Base-by-base conservation (phyloP, 2,113 vertebrate genomes). In the Semicossyphus pulcher region DNA sequence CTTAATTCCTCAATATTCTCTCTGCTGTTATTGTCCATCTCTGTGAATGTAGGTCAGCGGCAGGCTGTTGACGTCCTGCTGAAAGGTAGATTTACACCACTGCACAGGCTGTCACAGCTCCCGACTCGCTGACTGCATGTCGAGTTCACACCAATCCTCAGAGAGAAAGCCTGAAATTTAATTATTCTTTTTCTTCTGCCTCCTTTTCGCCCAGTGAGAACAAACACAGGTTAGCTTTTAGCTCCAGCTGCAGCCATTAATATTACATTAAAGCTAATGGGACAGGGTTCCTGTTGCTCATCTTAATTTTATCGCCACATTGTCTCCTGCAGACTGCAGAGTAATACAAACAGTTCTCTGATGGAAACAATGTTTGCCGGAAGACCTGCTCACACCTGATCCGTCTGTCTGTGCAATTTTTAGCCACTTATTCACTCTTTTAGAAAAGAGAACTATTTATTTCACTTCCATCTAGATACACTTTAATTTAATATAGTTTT, bases 1-100 rank as follows among this genome's bases (percentile, higher is more conserved):
- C 86, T 80, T 89, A 90, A 89, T 89, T 86, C 83, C 54, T 77
- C 86, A 86, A 80, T 80, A 86, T 91, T 86, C 82, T 83, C 60
- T 63, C 69, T 61, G 58, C 51, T 57, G 77, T 84, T 87, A 76
- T 88, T 83, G 74, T 86, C 75, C 37, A 52, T 65, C 42, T 80
- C 37, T 52, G 73, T 53, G 62, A 90, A 92, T 92, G 75, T 93
- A 87, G 91, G 92, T 93, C 92, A 91, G 78, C 56, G 62, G 62
- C 73, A 86, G 68, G 84, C 57, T 86, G 83, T 78, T 87, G 83
- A 85, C 36, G 42, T 52, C 72, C 60, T 53, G 61, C 75, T 87
- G 60, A 85, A 80, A 85, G 84, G 83, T 85, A 72, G 81, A 89
- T 82, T 86, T 76, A 72, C 60, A 57, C 71, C 20, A 29, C 60